Evolutionary conservation across 2,113 vertebrate species (phyloP).

Genomic region (Chascanopsetta lugubris): DNA sequence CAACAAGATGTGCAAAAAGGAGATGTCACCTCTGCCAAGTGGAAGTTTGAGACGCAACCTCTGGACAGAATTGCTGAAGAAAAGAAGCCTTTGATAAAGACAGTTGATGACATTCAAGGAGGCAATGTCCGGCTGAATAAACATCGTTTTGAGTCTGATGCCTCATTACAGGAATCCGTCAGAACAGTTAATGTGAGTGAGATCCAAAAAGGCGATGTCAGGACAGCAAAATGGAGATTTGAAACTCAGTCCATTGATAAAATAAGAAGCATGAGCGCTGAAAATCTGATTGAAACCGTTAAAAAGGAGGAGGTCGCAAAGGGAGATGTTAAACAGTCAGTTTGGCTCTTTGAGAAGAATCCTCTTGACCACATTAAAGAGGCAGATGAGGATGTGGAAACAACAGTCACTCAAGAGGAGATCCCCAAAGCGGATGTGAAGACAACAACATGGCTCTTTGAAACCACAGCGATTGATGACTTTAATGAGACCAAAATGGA

Average conservation of each 20-base stretch:
- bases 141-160: constrained; percentile 85
- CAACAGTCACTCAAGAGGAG: constrained; percentile 75
- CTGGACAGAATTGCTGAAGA: constrained; percentile 87
- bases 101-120: constrained; percentile 84
- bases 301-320: constrained; percentile 84
- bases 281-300: constrained; percentile 84
- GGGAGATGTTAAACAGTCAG: constrained; percentile 89
- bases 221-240: constrained; percentile 90
- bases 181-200: constrained; percentile 89
- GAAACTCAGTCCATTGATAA: constrained; percentile 89
- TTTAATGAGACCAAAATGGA: constrained; percentile 85
- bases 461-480: constrained; percentile 88
- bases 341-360: constrained; percentile 94
- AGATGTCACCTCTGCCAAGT: constrained; percentile 87
- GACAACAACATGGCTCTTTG: constrained; percentile 91
- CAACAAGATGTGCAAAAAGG: constrained; percentile 91
- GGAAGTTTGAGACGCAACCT: constrained; percentile 91
- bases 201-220: constrained; percentile 90
- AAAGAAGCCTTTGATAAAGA: constrained; percentile 75
- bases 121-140: constrained; percentile 86
- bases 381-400: constrained; percentile 69
- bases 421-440: constrained; percentile 89
- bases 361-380: constrained; percentile 87
- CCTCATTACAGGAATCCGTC: constrained; percentile 69
- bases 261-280: constrained; percentile 85